Evolutionary conservation across 2,113 vertebrate genomes (phyloP), one percentile per base, ranked within the genome.

Genomic region (Nycticebus coucang): DNA sequence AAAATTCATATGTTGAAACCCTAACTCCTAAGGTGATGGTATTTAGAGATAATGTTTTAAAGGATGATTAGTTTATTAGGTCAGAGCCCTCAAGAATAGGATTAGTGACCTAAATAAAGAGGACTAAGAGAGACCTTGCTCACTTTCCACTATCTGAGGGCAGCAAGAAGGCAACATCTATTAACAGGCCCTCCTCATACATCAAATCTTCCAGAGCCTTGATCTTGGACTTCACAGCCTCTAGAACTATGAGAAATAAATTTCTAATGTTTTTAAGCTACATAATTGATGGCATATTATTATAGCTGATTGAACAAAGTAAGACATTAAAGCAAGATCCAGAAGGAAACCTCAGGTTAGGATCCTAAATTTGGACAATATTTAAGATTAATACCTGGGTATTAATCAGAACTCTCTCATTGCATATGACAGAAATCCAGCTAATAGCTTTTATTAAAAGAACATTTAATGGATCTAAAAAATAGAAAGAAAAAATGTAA

Each of bases 291-390:
- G 50, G 30, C 33, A n/a, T 78, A 33, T 78, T 33, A 5, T n/a
- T 19, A 78, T 21, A n/a, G 18, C 75, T 55, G 18, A 17, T 24
- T 92, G 24, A 19, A 77, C 18, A 24, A 12, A 85, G 71, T 85
- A 85, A 75, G 14, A 77, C 19, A 57, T 28, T 60, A n/a, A 35
- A 10, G 12, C 7, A 10, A 92, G 19, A 53, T 79, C 41, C 64
- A 87, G 9, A 96, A 93, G 45, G 87, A 93, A 91, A 83, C 8
- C 55, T 83, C 71, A 87, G 22, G 9, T 69, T 83, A 91, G 71
- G 66, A 10, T 74, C n/a, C 17, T 59, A 78, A 94, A 22, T 35
- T 69, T 55, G 17, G 41, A 75, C 88, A 88, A 87, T 37, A 30
- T 87, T 68, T 87, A 83, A 72, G 28, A 89, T 87, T 79, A 64